phyloP scores from a whole-genome alignment of 1,140 invertebrate genomes.

The Telenomus remus region DNA sequence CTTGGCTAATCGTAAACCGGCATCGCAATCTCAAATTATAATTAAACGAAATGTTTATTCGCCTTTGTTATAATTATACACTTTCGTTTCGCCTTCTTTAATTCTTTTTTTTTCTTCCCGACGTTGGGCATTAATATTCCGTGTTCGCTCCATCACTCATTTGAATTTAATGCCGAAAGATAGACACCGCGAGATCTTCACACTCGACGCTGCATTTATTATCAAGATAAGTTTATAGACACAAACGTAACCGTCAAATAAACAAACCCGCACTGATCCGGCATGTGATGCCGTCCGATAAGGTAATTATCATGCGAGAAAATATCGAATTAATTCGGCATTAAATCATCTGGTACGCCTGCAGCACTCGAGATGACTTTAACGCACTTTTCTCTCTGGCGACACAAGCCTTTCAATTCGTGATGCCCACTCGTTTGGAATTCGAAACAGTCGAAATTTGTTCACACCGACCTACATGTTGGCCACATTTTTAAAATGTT shows the following conservation, averaged over 20 bases:
- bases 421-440: constrained; percentile 17
- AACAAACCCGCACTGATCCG: constrained; percentile 21
- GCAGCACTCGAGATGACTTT: constrained; percentile 29
- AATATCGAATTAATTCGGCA: constrained; percentile 28
- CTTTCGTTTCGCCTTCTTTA: constrained; percentile 12
- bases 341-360: constrained; percentile 30
- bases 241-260: constrained; percentile 23
- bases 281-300: constrained; percentile 22
- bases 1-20: constrained; percentile 25
- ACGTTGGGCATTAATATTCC: constrained; percentile 27
- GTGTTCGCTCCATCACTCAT: constrained; percentile 5
- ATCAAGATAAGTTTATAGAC: constrained; percentile 25
- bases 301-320: constrained; percentile 45
- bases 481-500: no score
- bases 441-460: background rate
- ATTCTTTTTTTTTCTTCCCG: constrained; percentile 13
- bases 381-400: constrained; percentile 13
- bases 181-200: constrained; percentile 16
- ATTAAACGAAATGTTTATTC: constrained; percentile 40
- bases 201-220: constrained; percentile 7
- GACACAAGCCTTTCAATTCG: constrained; percentile 23
- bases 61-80: constrained; percentile 25
- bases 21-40: constrained; percentile 41
- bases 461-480: no score
- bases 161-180: constrained; percentile 23